Percentiles rank a stretch among this genome's conserved stretches.
Evolutionary conservation across 2,888 invertebrate genomes (phyloP).

Genomic region (Octonoba sinensis): DNA sequence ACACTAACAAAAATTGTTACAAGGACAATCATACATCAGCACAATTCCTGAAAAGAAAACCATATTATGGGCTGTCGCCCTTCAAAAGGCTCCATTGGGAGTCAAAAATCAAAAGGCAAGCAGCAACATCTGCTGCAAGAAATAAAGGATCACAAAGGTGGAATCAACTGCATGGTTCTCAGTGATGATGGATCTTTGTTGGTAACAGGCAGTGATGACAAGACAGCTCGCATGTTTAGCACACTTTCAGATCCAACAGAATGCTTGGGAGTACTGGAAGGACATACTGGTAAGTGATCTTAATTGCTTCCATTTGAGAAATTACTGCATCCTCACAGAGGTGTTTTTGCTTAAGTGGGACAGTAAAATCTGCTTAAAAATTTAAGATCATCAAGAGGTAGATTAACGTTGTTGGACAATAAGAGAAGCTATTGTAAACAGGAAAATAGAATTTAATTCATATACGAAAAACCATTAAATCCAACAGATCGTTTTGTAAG

Average conservation of each 20-base stretch:
- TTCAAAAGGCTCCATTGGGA: conserved; percentile 18
- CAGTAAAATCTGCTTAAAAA: not conserved
- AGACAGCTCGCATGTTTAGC: conserved; percentile 73
- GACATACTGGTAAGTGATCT: conserved; percentile 54
- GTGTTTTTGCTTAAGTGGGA: not conserved
- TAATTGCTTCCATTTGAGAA: not conserved
- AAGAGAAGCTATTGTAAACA: no score
- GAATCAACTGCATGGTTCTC: conserved; percentile 74
- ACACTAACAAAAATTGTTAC: no score
- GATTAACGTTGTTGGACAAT: no score
- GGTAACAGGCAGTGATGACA: conserved; percentile 74
- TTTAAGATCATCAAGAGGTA: not conserved
- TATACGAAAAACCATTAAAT: no score
- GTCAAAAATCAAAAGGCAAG: conserved; percentile 10
- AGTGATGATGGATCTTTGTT: conserved; percentile 73
- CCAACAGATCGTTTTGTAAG: no score
- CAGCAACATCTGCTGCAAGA: conserved; percentile 61
- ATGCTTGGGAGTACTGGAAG: conserved; percentile 70
- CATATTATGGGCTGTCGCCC: conserved; percentile 46
- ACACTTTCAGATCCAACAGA: conserved; percentile 72
- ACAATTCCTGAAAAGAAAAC: not conserved
- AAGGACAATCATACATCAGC: no score
- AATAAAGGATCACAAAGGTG: conserved; percentile 71
- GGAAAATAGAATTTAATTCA: no score
- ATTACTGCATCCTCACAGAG: not conserved